Percentiles rank a stretch among this genome's conserved stretches.
These are phyloP conservation scores for Amphipyra tragopoginis DNA, from an alignment of 2,888 invertebrate genomes.

Conservation along the genomic window DNA sequence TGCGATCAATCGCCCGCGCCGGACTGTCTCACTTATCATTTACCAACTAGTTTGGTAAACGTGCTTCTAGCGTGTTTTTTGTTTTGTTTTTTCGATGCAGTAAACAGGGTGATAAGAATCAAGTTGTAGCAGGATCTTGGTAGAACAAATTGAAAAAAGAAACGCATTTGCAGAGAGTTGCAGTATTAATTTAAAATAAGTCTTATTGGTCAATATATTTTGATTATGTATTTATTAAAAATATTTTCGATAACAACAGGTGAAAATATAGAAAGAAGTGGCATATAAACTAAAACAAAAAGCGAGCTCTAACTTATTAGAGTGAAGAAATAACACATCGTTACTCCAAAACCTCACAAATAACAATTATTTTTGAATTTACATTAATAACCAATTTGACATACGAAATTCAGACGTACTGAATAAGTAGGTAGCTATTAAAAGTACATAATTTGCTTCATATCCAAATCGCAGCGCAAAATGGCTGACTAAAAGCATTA, in stretches of 20 bases:
- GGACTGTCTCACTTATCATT: conserved; percentile 56
- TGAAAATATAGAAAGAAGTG: not conserved
- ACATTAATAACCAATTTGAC: conserved; percentile 33
- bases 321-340: conserved; percentile 10
- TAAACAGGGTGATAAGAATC: conserved; percentile 12
- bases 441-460: conserved; percentile 50
- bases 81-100: conserved; percentile 9
- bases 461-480: conserved; percentile 60
- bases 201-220: too few species aligned
- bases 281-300: not conserved
- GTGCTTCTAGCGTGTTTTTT: conserved; percentile 18
- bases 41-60: conserved; percentile 46
- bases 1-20: conserved; percentile 54
- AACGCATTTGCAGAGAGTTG: too few species aligned
- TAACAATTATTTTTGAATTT: conserved; percentile 11
- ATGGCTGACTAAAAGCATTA: conserved; percentile 63
- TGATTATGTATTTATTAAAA: too few species aligned
- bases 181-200: too few species aligned
- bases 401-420: conserved; percentile 31
- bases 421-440: conserved; percentile 34
- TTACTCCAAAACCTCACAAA: conserved; percentile 15
- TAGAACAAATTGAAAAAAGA: too few species aligned
- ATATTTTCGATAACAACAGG: not conserved
- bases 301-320: conserved; percentile 3
- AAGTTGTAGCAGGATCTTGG: not conserved